Evolutionary conservation across 2,888 invertebrate genomes (phyloP).

Genomic region (Formica aserva): DNA sequence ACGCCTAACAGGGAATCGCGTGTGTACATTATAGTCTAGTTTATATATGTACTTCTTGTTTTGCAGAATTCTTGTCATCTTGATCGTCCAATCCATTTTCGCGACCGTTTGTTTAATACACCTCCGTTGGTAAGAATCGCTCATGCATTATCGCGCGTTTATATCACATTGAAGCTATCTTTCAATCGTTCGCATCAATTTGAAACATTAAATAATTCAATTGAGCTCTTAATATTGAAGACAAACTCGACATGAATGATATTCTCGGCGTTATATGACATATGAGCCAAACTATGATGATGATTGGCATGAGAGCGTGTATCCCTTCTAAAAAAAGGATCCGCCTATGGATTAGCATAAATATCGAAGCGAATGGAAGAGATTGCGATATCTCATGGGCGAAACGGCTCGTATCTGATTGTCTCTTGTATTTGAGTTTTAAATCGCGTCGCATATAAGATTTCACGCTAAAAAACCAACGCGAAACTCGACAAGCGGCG

Average conservation of each 20-base stretch:
- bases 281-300: not conserved
- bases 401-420: constrained; percentile 34
- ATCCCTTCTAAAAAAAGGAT: constrained; percentile 52
- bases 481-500: not conserved
- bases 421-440: constrained; percentile 62
- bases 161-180: constrained; percentile 19
- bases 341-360: not conserved
- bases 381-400: not conserved
- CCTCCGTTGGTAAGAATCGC: not conserved
- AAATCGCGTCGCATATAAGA: constrained; percentile 55
- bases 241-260: not conserved
- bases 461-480: constrained; percentile 34
- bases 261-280: not conserved
- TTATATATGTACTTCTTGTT: not conserved
- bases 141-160: constrained; percentile 1
- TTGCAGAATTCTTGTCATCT: not conserved
- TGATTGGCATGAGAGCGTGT: not conserved
- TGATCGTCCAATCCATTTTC: not conserved
- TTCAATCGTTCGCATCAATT: constrained; percentile 29
- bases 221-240: constrained; percentile 27
- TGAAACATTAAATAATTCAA: constrained; percentile 24
- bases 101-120: not conserved
- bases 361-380: not conserved
- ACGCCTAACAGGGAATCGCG: constrained; percentile 7
- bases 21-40: constrained; percentile 23